phyloP scores from a whole-genome alignment of 2,113 vertebrate species.

The Poecile atricapillus region DNA sequence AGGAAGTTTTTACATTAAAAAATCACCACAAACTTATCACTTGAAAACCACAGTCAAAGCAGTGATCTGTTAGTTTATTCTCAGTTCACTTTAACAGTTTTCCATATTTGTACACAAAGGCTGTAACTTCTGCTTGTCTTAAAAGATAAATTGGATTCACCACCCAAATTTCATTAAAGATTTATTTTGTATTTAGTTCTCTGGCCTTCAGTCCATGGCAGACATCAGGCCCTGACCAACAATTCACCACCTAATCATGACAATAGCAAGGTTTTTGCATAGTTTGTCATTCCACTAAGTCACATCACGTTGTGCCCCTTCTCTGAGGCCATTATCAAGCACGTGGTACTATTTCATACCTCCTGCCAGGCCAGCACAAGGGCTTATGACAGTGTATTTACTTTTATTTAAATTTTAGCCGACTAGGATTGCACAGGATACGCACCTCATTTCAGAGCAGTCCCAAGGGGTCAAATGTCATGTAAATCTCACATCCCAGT shows the following conservation, averaged over 20 bases:
- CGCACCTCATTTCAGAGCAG: not conserved
- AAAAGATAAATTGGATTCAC: not conserved
- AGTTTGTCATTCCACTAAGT: not conserved
- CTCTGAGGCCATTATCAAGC: rapidly evolving
- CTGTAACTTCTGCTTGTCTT: not conserved
- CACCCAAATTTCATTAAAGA: not conserved
- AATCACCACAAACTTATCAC: not conserved
- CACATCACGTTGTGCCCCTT: not conserved
- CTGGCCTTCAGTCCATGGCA: not conserved
- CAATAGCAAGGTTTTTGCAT: not conserved
- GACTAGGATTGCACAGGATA: not conserved
- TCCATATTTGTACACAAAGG: not conserved
- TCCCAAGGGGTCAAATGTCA: not conserved
- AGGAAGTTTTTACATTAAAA: not conserved
- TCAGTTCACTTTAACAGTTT: not conserved
- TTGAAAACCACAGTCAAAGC: not conserved
- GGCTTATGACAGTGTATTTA: not conserved
- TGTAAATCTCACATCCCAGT: not conserved
- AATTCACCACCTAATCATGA: not conserved
- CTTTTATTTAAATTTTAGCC: not conserved
- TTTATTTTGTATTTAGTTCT: not conserved
- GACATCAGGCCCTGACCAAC: not conserved
- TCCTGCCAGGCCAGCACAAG: not conserved
- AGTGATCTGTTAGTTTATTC: not conserved
- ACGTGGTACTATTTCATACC: not conserved